A percentile compares a stretch with the other conserved stretches of the same genome.
phyloP scores from a whole-genome alignment of 1,140 invertebrate species.

The Musca vetustissima region DNA sequence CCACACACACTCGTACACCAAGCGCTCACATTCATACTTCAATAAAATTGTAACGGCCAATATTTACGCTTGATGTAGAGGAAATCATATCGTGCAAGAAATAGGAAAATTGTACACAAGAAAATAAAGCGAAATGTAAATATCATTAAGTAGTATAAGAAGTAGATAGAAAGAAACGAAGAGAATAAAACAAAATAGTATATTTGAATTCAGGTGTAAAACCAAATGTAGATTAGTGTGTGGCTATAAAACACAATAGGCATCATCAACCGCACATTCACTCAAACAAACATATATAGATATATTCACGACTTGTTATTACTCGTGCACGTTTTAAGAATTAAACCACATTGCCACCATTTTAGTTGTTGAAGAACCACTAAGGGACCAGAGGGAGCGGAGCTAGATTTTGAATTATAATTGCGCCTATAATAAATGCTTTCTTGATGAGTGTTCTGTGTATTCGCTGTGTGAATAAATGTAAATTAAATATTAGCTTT shows the following conservation, averaged over 20 bases:
- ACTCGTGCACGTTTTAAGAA: not conserved
- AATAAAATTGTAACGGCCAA: slow-evolving; percentile 6
- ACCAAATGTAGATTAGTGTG: not conserved
- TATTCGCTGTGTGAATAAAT: too few species aligned
- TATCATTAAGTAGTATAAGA: not conserved
- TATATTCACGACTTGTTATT: too few species aligned
- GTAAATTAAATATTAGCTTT: too few species aligned
- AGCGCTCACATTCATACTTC: not conserved
- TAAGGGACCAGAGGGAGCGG: not conserved
- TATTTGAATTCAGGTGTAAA: slow-evolving; percentile 17
- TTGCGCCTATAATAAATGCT: too few species aligned
- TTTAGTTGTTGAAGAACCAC: not conserved
- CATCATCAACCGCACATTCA: not conserved
- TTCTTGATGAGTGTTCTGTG: too few species aligned
- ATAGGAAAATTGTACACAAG: not conserved
- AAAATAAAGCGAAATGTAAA: not conserved
- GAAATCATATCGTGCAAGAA: slow-evolving; percentile 21
- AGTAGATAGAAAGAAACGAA: too few species aligned
- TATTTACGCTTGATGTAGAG: slow-evolving; percentile 6
- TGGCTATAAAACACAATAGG: too few species aligned
- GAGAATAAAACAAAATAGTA: not conserved
- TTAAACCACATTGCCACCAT: not conserved
- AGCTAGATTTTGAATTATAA: too few species aligned
- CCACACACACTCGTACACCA: too few species aligned
- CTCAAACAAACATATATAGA: slow-evolving; percentile 2